phyloP scores from a whole-genome alignment of 37 sponge, comb jelly and placozoan species.

The Axinella damicornis region DNA sequence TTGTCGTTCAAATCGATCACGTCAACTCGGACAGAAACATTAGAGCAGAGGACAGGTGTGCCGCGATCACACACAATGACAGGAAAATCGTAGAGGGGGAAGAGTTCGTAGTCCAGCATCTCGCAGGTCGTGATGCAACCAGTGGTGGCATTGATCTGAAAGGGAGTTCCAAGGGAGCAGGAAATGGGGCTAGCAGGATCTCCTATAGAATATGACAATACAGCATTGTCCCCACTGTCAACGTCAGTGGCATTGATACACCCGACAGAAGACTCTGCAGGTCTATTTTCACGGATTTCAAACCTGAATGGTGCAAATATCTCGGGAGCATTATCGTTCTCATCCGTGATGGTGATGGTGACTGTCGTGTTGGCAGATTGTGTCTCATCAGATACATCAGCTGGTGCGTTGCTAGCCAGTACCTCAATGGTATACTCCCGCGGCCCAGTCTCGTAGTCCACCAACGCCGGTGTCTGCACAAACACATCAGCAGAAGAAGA shows the following conservation, averaged over 20 bases:
- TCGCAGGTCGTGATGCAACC: constrained; percentile 57
- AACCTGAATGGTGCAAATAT: constrained; percentile 52
- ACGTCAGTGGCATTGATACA: constrained; percentile 70
- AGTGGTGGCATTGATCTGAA: constrained; percentile 41
- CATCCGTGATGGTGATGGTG: constrained; percentile 55
- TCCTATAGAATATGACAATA: constrained; percentile 50
- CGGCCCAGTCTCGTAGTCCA: constrained; percentile 57
- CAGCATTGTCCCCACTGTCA: constrained; percentile 60
- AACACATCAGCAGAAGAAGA: constrained; percentile 14
- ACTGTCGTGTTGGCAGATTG: constrained; percentile 35
- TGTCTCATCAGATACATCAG: constrained; percentile 28
- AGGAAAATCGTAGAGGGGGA: constrained; percentile 21
- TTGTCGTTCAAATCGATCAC: constrained; percentile 88
- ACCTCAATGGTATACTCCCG: constrained; percentile 32
- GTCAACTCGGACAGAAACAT: constrained; percentile 36
- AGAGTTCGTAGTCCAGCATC: constrained; percentile 61
- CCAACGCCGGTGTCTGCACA: constrained; percentile 20
- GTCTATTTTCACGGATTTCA: constrained; percentile 51
- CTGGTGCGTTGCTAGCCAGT: constrained; percentile 42
- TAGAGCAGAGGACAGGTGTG: constrained; percentile 23
- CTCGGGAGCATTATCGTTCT: constrained; percentile 81
- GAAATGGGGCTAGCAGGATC: background rate
- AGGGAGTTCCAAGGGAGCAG: constrained; percentile 31
- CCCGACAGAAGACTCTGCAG: constrained; percentile 5
- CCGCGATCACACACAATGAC: constrained; percentile 55